Evolutionary conservation across 2,888 invertebrate species (phyloP).

Genomic region (Volucella zonaria): DNA sequence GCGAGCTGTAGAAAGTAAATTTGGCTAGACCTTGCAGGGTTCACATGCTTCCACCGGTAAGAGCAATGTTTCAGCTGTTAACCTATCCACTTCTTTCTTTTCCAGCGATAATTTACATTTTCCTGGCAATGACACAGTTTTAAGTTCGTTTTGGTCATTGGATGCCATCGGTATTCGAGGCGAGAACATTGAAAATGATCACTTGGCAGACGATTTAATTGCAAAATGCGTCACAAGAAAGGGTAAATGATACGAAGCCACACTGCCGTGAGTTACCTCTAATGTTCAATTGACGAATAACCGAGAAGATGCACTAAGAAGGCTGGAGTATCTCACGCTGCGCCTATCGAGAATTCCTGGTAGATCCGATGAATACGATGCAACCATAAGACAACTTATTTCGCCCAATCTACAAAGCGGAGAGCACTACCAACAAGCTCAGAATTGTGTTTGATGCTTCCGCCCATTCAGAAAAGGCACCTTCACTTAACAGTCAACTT

Average conservation of each 20-base stretch:
- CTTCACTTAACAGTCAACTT: slow-evolving; percentile 7
- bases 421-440: slow-evolving; percentile 28
- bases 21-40: slow-evolving; percentile 31
- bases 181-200: slow-evolving; percentile 25
- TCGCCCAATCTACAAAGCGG: slow-evolving; percentile 31
- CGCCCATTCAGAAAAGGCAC: slow-evolving; percentile 6
- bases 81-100: slow-evolving; percentile 8
- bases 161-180: slow-evolving; percentile 35
- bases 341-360: not conserved
- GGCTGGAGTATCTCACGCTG: not conserved
- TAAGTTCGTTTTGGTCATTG: slow-evolving; percentile 26
- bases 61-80: slow-evolving; percentile 10
- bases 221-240: not conserved
- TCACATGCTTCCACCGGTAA: no score
- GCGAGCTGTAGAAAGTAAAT: slow-evolving; percentile 36
- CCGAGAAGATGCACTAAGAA: not conserved
- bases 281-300: not conserved
- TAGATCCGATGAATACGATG: slow-evolving; percentile 17
- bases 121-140: no score
- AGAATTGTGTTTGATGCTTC: slow-evolving; percentile 38
- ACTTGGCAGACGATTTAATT: not conserved
- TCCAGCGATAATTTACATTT: slow-evolving; percentile 7
- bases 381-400: slow-evolving; percentile 15
- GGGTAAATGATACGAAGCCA: slow-evolving; percentile 6
- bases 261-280: slow-evolving; percentile 9